Evolutionary conservation across 2,888 invertebrate species (phyloP).

Genomic region (Malacosoma neustria): DNA sequence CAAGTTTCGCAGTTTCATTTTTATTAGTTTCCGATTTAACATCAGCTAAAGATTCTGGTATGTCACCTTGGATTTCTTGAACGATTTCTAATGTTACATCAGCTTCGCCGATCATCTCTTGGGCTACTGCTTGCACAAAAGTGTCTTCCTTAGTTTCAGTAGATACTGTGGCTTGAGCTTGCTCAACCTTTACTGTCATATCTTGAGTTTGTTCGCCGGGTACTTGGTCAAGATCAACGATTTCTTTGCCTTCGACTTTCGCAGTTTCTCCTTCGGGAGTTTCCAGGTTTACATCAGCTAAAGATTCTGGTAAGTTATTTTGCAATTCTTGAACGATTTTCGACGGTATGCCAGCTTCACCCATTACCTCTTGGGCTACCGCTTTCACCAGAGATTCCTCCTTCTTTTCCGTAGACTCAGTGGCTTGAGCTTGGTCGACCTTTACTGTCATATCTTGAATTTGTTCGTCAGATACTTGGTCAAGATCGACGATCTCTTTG

Average conservation of each 20-base stretch:
- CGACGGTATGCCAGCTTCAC: conserved; percentile 19
- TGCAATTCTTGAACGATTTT: conserved; percentile 4
- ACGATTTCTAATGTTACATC: not conserved
- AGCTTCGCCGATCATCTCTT: conserved; percentile 3
- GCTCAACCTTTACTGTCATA: conserved; percentile 4
- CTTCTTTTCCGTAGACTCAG: conserved; percentile 32
- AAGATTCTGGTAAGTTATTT: not conserved
- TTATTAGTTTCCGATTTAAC: not conserved
- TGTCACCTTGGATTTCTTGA: not conserved
- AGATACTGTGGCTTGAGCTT: conserved; percentile 31
- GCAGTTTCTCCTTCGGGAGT: not conserved
- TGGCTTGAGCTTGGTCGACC: conserved; percentile 26
- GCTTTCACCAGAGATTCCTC: conserved; percentile 38
- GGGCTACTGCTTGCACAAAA: conserved; percentile 2
- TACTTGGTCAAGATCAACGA: conserved; percentile 7
- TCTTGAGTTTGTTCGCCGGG: conserved; percentile 23
- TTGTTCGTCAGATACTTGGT: conserved; percentile 27
- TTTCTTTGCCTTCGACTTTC: not conserved
- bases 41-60: not conserved
- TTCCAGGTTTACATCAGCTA: too few relatives aligned
- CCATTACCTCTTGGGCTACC: conserved; percentile 22
- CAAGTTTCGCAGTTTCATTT: not conserved
- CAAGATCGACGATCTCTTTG: conserved; percentile 30
- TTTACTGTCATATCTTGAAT: conserved; percentile 13
- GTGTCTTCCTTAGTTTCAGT: conserved; percentile 34